Evolutionary conservation across 2,113 vertebrate species (phyloP), one percentile per base, ranked within the genome.

Genomic region (Labeo catla): DNA sequence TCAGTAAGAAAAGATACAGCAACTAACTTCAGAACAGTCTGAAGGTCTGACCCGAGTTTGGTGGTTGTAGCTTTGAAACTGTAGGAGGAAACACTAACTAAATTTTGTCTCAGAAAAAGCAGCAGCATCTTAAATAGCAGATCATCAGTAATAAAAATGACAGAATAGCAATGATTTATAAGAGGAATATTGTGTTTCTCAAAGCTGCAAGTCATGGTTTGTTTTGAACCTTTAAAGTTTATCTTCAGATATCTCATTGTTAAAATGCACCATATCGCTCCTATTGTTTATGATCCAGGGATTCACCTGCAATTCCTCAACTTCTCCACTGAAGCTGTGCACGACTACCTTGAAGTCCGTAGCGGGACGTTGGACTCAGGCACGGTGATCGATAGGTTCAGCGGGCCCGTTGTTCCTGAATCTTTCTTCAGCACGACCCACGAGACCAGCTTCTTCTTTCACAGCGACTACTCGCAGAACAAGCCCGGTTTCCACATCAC

Each of bases 401-500:
- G 98, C 82, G 98, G 98, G 59, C 95, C 96, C 8, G 93, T 95
- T 84, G 93, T 98, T 73, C 97, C 97, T 11, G 93, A 95, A 77
- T 95, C 98, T 11, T 92, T 99, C 49, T 99, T 99, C 87, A 99
- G 98, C 94, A 99, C 98, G 21, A 99, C 98, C 76, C 98, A 99
- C 83, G 97, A 99, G 93, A 99, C 98, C 79, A 99, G 96, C 63
- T 94, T 99, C 74, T 97, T 98, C 91, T 99, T 99, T 91, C 98
- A 99, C 91, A 99, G 98, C 2, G 98, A 99, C 92, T 98, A 99
- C 88, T 99, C 98, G 19, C 98, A 99, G 91, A 99, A 99, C 93
- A 98, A 98, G 83, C 97, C 96, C 57, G 98, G 98, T 39, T 99
- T 99, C 93, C 96, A 97, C 90, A 96, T 98, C 87, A 83, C 97